Evolutionary conservation across 2,888 invertebrate genomes (phyloP), one percentile per base, ranked within the genome.

Genomic region (Rhagium mordax): DNA sequence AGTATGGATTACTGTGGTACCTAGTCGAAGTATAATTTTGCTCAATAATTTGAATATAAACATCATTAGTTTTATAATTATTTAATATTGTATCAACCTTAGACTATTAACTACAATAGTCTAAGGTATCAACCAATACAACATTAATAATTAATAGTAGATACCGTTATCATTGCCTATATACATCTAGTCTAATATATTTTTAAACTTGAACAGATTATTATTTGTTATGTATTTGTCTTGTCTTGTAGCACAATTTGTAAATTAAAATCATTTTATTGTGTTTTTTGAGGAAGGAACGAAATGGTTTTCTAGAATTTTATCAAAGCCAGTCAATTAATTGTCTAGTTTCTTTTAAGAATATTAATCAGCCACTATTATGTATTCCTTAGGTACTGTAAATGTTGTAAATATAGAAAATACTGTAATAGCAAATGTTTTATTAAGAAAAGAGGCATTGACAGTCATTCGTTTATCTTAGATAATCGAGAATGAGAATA

Each of bases 321-420:
- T 41, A 8, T 29, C 33, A 29, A 27, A 59, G 33, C 59, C 59
- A 60, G 59, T 60, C 59, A 57, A 57, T 53, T 29, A 13, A 13
- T 16, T 4, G 4, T 10, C n/a, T n/a, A n/a, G 33, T 29, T 60
- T 29, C 18, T 60, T 60, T 29, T 60, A 15, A 16, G n/a, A 18
- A 60, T 33, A 13, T 41, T n/a, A 29, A 2, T 16, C 41, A 29
- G 33, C 8, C 1, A 16, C n/a, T 29, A 59, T 59, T 59, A 16
- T 29, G 15, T 59, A 59, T 16, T 27, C 4, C 13, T 57, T 29
- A 33, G 4, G n/a, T 59, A 41, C 18, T 60, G 41, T 60, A 60
- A 60, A 60, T 60, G 33, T 60, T 60, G 59, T 60, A 60, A 57
- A 57, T 57, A 57, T 57, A 27, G 16, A 24, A 15, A 57, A 57